These are phyloP conservation scores for Slavum lentiscoides DNA, from an alignment of 2,888 invertebrate species.

Conservation along the genomic window DNA sequence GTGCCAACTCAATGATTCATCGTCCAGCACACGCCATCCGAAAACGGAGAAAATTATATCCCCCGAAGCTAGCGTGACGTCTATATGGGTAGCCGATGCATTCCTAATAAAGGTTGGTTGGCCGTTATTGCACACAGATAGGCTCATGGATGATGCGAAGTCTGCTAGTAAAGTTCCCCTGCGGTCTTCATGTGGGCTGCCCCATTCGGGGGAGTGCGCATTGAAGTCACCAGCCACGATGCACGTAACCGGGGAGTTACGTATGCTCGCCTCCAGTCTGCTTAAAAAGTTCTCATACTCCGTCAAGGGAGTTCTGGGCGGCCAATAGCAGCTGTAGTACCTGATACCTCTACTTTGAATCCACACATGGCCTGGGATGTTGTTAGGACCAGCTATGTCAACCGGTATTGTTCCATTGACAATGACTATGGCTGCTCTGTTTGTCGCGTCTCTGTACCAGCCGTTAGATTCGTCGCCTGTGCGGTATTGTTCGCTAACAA, in stretches of 20 bases:
- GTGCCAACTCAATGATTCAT: neutral
- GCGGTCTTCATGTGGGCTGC: neutral
- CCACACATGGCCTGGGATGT: too few species aligned
- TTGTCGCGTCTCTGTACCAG: too few species aligned
- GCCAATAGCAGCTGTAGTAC: neutral
- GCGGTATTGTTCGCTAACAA: too few species aligned
- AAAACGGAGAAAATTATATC: neutral
- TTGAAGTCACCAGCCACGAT: neutral
- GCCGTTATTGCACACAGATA: neutral
- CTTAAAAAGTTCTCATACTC: neutral
- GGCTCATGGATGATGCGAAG: neutral
- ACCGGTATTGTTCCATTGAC: too few species aligned
- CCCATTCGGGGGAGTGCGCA: neutral
- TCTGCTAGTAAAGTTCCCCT: neutral
- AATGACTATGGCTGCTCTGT: too few species aligned
- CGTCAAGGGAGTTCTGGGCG: neutral
- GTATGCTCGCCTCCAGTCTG: neutral
- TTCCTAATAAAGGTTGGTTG: neutral
- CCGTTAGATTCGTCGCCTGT: too few species aligned
- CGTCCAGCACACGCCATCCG: neutral
- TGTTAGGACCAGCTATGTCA: too few species aligned
- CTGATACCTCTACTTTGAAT: neutral
- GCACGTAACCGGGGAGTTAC: neutral
- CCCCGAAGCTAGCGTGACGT: neutral
- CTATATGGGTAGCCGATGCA: neutral